These are phyloP conservation scores for Dolichallabes microphthalmus DNA, from an alignment of 2,113 vertebrate species.

Conservation along the genomic window DNA sequence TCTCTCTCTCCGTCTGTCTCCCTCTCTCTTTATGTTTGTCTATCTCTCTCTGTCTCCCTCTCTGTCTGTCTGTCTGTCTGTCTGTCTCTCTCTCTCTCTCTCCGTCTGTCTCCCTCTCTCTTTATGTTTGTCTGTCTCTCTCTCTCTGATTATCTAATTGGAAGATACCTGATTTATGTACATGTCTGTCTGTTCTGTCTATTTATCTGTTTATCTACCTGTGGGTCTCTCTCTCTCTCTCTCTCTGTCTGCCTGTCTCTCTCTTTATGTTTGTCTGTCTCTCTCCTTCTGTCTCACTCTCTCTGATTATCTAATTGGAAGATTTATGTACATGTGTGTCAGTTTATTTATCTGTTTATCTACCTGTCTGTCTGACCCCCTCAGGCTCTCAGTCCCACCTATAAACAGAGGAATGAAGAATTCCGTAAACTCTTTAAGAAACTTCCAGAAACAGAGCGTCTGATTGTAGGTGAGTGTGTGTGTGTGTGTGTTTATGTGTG, in stretches of 20 bases:
- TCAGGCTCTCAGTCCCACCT: conserved; percentile 89
- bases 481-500: too few species aligned
- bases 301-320: too few species aligned
- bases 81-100: neutral
- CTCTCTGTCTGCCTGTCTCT: neutral
- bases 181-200: too few species aligned
- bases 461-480: conserved; percentile 82
- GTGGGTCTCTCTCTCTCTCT: neutral
- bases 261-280: neutral
- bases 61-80: too few species aligned
- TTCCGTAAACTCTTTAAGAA: conserved; percentile 90
- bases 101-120: neutral
- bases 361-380: neutral
- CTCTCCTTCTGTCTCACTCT: conserved; percentile 7
- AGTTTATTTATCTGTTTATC: too few species aligned
- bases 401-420: conserved; percentile 89
- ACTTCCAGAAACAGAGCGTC: conserved; percentile 83
- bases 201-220: too few species aligned
- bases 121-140: too few species aligned
- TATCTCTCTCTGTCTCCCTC: too few species aligned
- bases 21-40: too few species aligned
- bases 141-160: too few species aligned
- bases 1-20: neutral
- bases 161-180: too few species aligned
- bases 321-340: too few species aligned